phyloP scores from a whole-genome alignment of 2,113 vertebrate genomes.

The Corythornis madagascariensis region DNA sequence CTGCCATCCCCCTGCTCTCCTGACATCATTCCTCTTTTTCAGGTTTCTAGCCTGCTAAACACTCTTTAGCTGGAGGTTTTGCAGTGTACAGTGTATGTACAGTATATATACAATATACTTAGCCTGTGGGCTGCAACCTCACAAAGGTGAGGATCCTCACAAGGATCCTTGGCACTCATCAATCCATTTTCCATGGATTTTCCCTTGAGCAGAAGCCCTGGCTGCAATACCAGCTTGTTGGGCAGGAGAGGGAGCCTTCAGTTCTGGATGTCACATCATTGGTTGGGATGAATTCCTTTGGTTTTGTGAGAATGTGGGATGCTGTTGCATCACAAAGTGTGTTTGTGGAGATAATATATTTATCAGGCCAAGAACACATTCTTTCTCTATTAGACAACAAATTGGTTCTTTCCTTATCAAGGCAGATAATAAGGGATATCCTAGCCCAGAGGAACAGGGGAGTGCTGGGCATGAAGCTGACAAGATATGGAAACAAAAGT shows the following conservation, averaged over 20 bases:
- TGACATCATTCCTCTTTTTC: rapidly evolving
- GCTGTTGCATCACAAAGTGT: not conserved
- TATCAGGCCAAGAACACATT: constrained; percentile 16
- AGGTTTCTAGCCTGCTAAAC: not conserved
- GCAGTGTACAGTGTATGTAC: not conserved
- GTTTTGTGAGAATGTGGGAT: not conserved
- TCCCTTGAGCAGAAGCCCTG: not conserved
- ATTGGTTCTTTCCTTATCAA: not conserved
- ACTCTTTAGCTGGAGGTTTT: not conserved
- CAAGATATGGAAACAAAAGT: not conserved
- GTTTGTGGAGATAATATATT: constrained; percentile 21
- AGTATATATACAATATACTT: too few species aligned
- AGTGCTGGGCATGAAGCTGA: not conserved
- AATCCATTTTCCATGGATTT: not conserved
- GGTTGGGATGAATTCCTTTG: not conserved
- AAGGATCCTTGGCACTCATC: too few species aligned
- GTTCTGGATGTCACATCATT: not conserved
- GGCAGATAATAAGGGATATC: not conserved
- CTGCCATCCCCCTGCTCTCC: not conserved
- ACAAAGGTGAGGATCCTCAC: too few species aligned
- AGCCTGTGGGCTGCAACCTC: too few species aligned
- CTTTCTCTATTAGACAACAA: not conserved
- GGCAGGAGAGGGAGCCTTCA: not conserved
- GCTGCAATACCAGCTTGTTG: not conserved
- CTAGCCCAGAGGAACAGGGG: not conserved